These are phyloP conservation scores for Prosapia bicincta DNA, from an alignment of 2,888 invertebrate species.

Conservation along the genomic window DNA sequence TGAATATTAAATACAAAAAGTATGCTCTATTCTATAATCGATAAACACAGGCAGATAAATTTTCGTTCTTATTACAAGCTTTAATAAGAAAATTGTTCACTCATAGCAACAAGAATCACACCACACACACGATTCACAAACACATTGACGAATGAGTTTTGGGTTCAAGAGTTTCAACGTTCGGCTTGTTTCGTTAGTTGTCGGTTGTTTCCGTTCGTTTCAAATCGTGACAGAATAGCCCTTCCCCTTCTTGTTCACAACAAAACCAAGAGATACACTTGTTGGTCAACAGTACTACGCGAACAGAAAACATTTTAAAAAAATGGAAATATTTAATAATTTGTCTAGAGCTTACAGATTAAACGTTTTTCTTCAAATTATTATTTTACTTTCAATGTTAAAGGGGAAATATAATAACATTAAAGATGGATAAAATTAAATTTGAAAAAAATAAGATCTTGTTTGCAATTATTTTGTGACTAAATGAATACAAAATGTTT, in stretches of 20 bases:
- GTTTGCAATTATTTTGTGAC: too few relatives aligned
- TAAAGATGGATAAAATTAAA: too few relatives aligned
- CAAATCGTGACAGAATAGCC: conserved; percentile 12
- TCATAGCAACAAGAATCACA: not conserved
- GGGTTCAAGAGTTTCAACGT: conserved; percentile 22
- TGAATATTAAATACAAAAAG: not conserved
- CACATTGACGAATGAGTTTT: conserved; percentile 14
- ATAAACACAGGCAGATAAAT: too few relatives aligned
- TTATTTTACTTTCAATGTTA: too few relatives aligned
- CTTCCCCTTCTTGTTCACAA: conserved; percentile 17
- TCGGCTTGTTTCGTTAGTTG: conserved; percentile 14
- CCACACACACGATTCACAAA: not conserved
- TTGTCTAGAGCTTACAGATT: too few relatives aligned
- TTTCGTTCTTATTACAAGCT: too few relatives aligned
- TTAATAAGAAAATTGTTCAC: not conserved
- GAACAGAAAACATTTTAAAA: conserved; percentile 22
- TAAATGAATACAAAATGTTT: too few relatives aligned
- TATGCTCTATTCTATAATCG: too few relatives aligned
- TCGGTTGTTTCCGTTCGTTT: conserved; percentile 15
- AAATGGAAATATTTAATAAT: too few relatives aligned
- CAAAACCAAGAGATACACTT: conserved; percentile 28
- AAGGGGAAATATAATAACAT: too few relatives aligned
- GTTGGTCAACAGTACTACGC: conserved; percentile 21
- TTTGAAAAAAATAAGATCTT: too few relatives aligned
- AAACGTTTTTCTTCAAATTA: too few relatives aligned